Percentiles rank a stretch among this genome's conserved stretches.
phyloP scores from a whole-genome alignment of 2,888 invertebrate genomes.

The Drosophila lutescens region DNA sequence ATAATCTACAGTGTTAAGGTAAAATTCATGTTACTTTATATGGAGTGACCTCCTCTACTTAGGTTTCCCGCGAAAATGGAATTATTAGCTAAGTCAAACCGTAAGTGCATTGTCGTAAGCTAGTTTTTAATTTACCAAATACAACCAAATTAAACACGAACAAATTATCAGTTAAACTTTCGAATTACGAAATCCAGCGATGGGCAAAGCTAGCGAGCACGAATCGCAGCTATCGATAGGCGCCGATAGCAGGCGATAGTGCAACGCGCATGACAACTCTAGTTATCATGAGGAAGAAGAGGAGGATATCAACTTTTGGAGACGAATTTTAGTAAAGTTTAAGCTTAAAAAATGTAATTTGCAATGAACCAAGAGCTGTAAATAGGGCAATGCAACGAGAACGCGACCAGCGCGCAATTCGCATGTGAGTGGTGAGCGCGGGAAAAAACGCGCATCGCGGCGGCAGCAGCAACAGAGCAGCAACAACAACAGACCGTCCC shows the following conservation, averaged over 20 bases:
- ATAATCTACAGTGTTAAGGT: too few species aligned
- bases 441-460: conserved; percentile 48
- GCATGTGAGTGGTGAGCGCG: conserved; percentile 64
- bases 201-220: not conserved
- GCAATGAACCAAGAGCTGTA: conserved; percentile 56
- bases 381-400: conserved; percentile 52
- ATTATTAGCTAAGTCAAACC: not conserved
- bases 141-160: too few species aligned
- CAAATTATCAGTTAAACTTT: not conserved
- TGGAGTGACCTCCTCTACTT: too few species aligned
- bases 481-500: conserved; percentile 48
- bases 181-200: not conserved
- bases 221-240: conserved; percentile 3
- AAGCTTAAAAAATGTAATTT: conserved; percentile 64
- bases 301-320: conserved; percentile 65
- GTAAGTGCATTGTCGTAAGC: not conserved
- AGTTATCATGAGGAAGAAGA: conserved; percentile 46
- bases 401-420: conserved; percentile 48
- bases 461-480: conserved; percentile 55
- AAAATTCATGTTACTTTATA: too few species aligned
- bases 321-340: conserved; percentile 58
- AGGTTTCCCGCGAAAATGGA: not conserved
- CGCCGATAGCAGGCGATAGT: conserved; percentile 9
- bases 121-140: too few species aligned
- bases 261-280: conserved; percentile 33